phyloP scores from a whole-genome alignment of 2,888 invertebrate genomes.

The Yponomeuta cagnagella region DNA sequence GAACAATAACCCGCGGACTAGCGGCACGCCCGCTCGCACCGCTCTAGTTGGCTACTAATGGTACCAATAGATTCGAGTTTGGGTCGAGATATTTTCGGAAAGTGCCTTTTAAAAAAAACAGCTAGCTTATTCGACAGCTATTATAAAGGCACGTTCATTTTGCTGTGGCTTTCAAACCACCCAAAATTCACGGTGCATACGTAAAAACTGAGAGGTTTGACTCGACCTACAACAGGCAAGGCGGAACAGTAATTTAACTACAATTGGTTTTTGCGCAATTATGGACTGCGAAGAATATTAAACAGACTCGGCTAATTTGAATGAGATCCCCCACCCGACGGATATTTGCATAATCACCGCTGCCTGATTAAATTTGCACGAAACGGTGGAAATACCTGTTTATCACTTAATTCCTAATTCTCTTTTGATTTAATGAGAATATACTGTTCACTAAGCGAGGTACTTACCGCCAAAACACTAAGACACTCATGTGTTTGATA shows the following conservation, averaged over 20 bases:
- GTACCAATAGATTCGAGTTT: no score
- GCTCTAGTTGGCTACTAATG: no score
- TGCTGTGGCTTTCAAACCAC: no score
- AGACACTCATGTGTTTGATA: no score
- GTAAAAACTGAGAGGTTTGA: neutral
- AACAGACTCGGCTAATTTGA: slow-evolving; percentile 45
- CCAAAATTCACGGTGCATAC: neutral
- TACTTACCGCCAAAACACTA: no score
- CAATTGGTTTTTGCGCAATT: neutral
- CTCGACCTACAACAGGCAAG: neutral
- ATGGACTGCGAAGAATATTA: neutral
- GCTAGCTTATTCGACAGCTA: no score
- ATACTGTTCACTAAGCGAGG: no score
- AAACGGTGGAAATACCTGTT: slow-evolving; percentile 24
- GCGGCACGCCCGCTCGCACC: no score
- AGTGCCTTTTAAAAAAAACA: no score
- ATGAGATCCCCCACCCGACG: slow-evolving; percentile 27
- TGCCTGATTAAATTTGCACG: slow-evolving; percentile 57
- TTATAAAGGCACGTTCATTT: no score
- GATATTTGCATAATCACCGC: slow-evolving; percentile 58
- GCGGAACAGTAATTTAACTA: neutral
- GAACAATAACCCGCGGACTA: no score
- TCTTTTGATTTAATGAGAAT: neutral
- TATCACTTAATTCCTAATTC: neutral
- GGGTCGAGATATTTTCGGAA: neutral